Percentiles rank a stretch among this genome's conserved stretches.
Evolutionary conservation across 2,797 vertebrate species (phyloP).

Genomic region (Poecilia wingei): DNA sequence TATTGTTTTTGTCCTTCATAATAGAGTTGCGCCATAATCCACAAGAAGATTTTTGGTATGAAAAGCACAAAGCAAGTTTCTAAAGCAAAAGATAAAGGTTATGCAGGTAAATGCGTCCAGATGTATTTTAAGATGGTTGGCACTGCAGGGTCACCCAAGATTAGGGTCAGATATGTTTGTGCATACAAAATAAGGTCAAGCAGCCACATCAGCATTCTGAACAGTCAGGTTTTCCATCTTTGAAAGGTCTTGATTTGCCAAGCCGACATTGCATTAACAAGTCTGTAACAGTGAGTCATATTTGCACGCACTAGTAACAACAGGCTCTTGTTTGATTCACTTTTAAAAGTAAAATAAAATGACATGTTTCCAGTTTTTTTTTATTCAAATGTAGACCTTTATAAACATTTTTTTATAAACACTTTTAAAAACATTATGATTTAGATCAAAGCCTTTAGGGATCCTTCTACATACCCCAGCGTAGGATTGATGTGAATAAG

Average conservation of each 20-base stretch:
- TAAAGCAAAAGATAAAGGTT: not conserved
- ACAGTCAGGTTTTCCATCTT: not conserved
- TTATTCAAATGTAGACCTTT: not conserved
- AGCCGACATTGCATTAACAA: not conserved
- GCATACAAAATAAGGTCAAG: not conserved
- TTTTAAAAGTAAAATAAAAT: not conserved
- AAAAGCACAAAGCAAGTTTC: not conserved
- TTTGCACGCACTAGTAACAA: not conserved
- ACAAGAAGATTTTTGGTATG: not conserved
- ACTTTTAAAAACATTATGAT: not conserved
- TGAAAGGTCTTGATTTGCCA: not conserved
- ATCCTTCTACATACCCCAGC: not conserved
- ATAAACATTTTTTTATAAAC: not conserved
- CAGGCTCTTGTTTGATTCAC: not conserved
- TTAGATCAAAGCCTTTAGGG: not conserved
- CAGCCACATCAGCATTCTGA: not conserved
- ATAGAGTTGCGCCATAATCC: no score
- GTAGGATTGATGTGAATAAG: not conserved
- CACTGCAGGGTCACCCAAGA: not conserved
- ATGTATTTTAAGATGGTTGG: not conserved
- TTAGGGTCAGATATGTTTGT: not conserved
- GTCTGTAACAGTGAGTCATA: not conserved
- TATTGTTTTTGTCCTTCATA: no score
- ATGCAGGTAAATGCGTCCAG: not conserved
- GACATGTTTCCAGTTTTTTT: not conserved